Evolutionary conservation across 92 coral and sea anemone species (phyloP).

Genomic region (Umimayanthus chanpuru): DNA sequence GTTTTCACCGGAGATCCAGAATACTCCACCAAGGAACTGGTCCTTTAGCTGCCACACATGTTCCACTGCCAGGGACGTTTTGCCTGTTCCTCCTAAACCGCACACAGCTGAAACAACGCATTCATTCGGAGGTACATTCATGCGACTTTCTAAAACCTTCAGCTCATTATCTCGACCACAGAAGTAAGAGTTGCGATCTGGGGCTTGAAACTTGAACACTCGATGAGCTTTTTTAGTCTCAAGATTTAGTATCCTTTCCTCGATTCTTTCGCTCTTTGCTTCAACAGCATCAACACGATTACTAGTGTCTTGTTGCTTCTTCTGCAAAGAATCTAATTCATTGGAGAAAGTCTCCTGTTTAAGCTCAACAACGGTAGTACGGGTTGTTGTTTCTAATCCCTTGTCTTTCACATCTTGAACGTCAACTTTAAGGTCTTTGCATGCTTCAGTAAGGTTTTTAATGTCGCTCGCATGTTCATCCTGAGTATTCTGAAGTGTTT

Average conservation of each 20-base stretch:
- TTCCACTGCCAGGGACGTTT: constrained; percentile 83
- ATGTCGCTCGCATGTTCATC: constrained; percentile 34
- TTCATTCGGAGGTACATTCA: not conserved
- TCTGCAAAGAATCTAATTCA: not conserved
- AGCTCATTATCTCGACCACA: constrained; percentile 74
- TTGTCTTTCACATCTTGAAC: not conserved
- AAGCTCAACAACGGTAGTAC: constrained; percentile 21
- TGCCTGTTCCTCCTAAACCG: constrained; percentile 89
- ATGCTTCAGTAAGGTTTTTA: not conserved
- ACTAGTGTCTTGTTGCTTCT: constrained; percentile 2
- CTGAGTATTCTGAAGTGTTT: constrained; percentile 15
- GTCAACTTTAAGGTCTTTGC: constrained; percentile 20
- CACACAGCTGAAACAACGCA: constrained; percentile 62
- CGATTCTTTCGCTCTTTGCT: constrained; percentile 31
- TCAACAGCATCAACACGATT: constrained; percentile 41
- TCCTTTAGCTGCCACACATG: constrained; percentile 64
- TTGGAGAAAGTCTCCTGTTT: not conserved
- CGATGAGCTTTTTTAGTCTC: constrained; percentile 9
- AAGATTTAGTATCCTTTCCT: constrained; percentile 44
- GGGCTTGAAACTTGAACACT: constrained; percentile 53
- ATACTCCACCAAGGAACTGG: constrained; percentile 73
- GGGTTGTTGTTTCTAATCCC: not conserved
- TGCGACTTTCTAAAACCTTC: constrained; percentile 27
- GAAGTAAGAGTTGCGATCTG: constrained; percentile 61
- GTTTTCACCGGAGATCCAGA: constrained; percentile 89